A percentile compares a stretch with the other conserved stretches of the same genome.
Evolutionary conservation across 2,888 invertebrate species (phyloP).

Genomic region (Harpalus rufipes): DNA sequence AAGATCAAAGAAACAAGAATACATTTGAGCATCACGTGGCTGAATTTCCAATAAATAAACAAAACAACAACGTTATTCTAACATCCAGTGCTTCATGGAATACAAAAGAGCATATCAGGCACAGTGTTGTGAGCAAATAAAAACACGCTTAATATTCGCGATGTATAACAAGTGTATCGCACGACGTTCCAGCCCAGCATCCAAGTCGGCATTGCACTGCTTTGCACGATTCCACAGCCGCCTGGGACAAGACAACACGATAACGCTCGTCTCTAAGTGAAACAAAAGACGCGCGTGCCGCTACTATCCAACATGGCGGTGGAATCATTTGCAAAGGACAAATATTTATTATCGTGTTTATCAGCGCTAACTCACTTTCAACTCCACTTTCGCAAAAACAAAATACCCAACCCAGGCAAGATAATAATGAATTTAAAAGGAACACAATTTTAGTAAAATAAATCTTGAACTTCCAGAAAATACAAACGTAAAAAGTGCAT

Average conservation of each 20-base stretch:
- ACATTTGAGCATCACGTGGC: constrained; percentile 51
- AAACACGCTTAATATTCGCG: constrained; percentile 55
- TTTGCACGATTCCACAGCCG: constrained; percentile 22
- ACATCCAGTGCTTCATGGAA: constrained; percentile 39
- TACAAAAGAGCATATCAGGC: constrained; percentile 53
- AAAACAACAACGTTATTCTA: constrained; percentile 54
- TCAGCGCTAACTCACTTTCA: neutral
- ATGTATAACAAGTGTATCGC: constrained; percentile 55
- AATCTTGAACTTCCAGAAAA: no score
- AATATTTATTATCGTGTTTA: constrained; percentile 16
- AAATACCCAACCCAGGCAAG: no score
- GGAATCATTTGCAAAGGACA: constrained; percentile 21
- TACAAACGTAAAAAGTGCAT: no score
- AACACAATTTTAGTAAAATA: no score
- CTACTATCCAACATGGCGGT: constrained; percentile 15
- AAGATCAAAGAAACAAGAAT: constrained; percentile 50
- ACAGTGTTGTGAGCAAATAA: constrained; percentile 45
- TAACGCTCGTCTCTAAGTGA: constrained; percentile 17
- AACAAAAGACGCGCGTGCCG: constrained; percentile 38
- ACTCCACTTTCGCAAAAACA: neutral
- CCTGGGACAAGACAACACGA: constrained; percentile 6
- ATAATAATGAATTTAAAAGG: no score
- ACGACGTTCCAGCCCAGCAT: constrained; percentile 28
- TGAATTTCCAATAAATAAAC: constrained; percentile 56
- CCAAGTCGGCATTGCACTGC: constrained; percentile 23